A percentile compares a stretch with the other conserved stretches of the same genome.
Conservation (phyloP, 2,113 vertebrate species). For the Aramus guarauna region DNA sequence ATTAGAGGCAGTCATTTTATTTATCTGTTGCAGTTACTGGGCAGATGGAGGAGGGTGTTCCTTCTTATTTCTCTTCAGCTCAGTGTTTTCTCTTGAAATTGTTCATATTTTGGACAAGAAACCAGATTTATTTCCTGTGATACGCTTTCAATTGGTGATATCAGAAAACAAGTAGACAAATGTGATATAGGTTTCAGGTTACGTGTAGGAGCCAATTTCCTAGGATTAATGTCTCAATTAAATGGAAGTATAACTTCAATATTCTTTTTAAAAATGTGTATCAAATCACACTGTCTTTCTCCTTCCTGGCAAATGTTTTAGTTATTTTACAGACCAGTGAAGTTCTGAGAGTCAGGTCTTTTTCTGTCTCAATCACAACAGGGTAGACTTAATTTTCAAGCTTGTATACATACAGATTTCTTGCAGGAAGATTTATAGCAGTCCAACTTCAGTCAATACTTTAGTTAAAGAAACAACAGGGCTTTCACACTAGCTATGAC, state of each 20-base stretch:
- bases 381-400: not conserved
- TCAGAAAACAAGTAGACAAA: conserved; percentile 13
- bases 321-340: conserved; percentile 37
- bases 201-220: conserved; percentile 34
- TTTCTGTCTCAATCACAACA: not conserved
- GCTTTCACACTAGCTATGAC: not conserved
- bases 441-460: not conserved
- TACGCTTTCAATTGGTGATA: not conserved
- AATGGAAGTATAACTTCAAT: conserved; percentile 40
- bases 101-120: conserved; percentile 27
- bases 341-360: not conserved
- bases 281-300: conserved; percentile 28
- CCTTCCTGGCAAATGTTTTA: not conserved
- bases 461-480: not conserved
- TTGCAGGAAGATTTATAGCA: conserved; percentile 11
- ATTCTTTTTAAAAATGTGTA: conserved; percentile 29
- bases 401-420: not conserved
- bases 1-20: conserved; percentile 46
- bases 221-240: conserved; percentile 62
- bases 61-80: not conserved
- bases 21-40: not conserved
- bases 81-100: conserved; percentile 16
- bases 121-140: conserved; percentile 21
- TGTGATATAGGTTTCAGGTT: conserved; percentile 41
- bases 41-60: too few species aligned